Conservation (phyloP, 35 echinoderm and acorn worm genomes). For the Stichopus chloronotus region DNA sequence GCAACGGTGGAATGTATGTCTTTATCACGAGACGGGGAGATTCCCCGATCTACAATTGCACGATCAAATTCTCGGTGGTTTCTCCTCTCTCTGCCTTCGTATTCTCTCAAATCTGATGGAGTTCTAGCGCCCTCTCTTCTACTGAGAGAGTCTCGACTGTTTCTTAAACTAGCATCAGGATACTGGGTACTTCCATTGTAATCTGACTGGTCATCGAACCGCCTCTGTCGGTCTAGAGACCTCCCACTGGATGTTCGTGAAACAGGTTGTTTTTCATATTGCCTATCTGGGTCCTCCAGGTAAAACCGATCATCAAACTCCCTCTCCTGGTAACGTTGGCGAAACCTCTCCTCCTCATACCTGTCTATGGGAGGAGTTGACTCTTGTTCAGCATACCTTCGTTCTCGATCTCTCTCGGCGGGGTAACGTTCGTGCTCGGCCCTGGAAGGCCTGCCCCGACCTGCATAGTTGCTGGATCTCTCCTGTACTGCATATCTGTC, state of each 20-base stretch:
- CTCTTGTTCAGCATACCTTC: conserved; percentile 45
- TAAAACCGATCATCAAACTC: conserved; percentile 43
- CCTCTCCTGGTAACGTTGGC: conserved; percentile 30
- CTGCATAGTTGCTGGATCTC: conserved; percentile 78
- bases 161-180: conserved; percentile 69
- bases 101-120: conserved; percentile 49
- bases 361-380: neutral
- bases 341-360: conserved; percentile 49
- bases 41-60: conserved; percentile 5
- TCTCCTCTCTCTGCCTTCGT: conserved; percentile 51
- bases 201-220: conserved; percentile 76
- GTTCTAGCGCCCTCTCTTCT: conserved; percentile 65
- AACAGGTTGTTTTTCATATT: conserved; percentile 85
- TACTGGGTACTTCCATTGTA: conserved; percentile 63
- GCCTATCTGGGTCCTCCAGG: conserved; percentile 62
- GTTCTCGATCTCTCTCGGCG: conserved; percentile 59
- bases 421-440: conserved; percentile 67
- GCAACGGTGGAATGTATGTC: conserved; percentile 31
- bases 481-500: conserved; percentile 63
- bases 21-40: conserved; percentile 54
- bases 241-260: conserved; percentile 82
- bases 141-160: conserved; percentile 64
- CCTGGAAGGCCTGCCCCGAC: conserved; percentile 58
- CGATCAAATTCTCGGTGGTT: conserved; percentile 63
- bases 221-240: conserved; percentile 87